phyloP scores from a whole-genome alignment of 2,888 invertebrate genomes.

The Cataglyphis albicans region DNA sequence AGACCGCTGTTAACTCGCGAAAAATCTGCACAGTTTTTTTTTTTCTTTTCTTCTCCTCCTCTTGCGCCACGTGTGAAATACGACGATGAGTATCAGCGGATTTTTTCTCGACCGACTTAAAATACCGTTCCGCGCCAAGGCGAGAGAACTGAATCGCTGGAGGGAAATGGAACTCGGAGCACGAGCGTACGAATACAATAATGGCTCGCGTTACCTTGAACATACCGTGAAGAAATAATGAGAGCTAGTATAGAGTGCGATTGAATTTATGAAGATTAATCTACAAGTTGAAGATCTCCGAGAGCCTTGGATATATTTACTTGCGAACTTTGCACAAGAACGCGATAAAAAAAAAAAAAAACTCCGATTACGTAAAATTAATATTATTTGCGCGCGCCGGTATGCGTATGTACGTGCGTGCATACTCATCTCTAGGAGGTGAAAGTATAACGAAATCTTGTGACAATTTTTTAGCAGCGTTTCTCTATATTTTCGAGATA shows the following conservation, averaged over 20 bases:
- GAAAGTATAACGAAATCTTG: slow-evolving; percentile 62
- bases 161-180: slow-evolving; percentile 39
- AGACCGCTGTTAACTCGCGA: slow-evolving; percentile 45
- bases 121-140: slow-evolving; percentile 44
- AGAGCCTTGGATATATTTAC: neutral
- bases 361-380: slow-evolving; percentile 64
- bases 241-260: slow-evolving; percentile 1
- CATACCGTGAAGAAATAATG: slow-evolving; percentile 30
- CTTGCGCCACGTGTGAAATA: slow-evolving; percentile 41
- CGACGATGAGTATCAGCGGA: slow-evolving; percentile 46
- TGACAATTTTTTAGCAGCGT: slow-evolving; percentile 59
- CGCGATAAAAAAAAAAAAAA: slow-evolving; percentile 40
- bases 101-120: slow-evolving; percentile 20
- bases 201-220: slow-evolving; percentile 47
- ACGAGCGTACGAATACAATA: slow-evolving; percentile 30
- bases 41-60: neutral
- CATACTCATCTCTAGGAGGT: slow-evolving; percentile 37
- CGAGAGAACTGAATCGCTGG: slow-evolving; percentile 36
- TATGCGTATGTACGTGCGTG: no score
- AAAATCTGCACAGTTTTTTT: slow-evolving; percentile 41
- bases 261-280: slow-evolving; percentile 41
- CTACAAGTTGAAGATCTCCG: slow-evolving; percentile 10
- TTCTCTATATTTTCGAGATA: slow-evolving; percentile 41
- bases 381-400: slow-evolving; percentile 36
- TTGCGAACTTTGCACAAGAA: slow-evolving; percentile 27